phyloP scores from a whole-genome alignment of 2,113 vertebrate species.

The Merops nubicus region DNA sequence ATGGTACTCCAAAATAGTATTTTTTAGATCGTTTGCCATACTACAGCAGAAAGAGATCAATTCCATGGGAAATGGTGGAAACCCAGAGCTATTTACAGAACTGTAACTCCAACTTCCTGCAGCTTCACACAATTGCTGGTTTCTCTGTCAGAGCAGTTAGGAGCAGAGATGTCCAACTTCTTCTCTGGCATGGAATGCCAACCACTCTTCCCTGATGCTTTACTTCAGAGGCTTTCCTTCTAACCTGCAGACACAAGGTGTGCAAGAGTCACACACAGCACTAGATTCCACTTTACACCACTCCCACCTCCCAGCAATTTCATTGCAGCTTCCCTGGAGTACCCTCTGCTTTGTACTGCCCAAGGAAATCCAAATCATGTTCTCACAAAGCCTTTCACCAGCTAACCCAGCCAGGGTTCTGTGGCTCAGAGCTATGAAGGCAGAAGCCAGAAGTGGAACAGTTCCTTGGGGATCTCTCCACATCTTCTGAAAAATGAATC shows the following conservation, averaged over 20 bases:
- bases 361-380: neutral
- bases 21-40: too few relatives aligned
- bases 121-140: neutral
- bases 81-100: neutral
- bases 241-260: too few relatives aligned
- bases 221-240: neutral
- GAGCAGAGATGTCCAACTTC: neutral
- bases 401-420: fast-evolving
- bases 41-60: neutral
- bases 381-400: neutral
- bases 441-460: neutral
- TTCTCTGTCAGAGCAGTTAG: neutral
- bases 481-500: neutral
- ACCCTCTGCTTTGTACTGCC: neutral
- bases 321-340: neutral
- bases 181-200: neutral
- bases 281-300: neutral
- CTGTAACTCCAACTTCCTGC: neutral
- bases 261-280: too few relatives aligned
- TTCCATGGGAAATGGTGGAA: neutral
- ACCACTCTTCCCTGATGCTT: neutral
- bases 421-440: neutral
- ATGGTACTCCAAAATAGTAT: neutral
- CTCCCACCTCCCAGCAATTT: neutral
- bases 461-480: neutral